These are phyloP conservation scores for Tenthredo livida DNA, from an alignment of 2,888 invertebrate genomes.

Conservation along the genomic window DNA sequence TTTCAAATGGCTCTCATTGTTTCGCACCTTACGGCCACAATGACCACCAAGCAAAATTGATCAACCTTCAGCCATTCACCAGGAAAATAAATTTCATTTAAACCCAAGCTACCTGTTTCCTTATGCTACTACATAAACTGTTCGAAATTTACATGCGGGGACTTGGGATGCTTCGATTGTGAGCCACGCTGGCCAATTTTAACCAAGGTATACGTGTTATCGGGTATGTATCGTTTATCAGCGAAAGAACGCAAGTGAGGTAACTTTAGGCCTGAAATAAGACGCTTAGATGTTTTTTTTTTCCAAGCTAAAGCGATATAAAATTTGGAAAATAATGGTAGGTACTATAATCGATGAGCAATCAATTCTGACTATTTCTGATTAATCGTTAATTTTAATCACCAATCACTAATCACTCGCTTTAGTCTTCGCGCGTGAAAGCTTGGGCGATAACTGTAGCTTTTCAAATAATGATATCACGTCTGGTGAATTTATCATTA, in stretches of 20 bases:
- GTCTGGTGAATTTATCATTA: not conserved
- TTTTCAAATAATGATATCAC: conserved; percentile 15
- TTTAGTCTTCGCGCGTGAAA: not conserved
- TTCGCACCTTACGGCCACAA: no score
- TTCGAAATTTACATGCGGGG: not conserved
- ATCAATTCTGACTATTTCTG: conserved; percentile 4
- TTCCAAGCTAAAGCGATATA: not conserved
- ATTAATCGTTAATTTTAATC: conserved; percentile 10
- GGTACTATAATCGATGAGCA: not conserved
- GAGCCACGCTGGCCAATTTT: not conserved
- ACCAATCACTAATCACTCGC: not conserved
- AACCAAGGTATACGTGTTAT: not conserved
- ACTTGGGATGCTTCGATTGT: not conserved
- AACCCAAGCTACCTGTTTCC: not conserved
- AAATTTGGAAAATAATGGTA: not conserved
- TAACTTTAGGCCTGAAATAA: not conserved
- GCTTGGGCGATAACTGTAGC: not conserved
- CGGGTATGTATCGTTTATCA: not conserved
- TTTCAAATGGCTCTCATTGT: not conserved
- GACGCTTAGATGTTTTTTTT: not conserved
- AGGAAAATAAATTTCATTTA: not conserved
- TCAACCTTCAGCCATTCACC: not conserved
- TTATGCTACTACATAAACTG: not conserved
- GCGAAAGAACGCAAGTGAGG: not conserved
- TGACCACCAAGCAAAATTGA: not conserved